Conservation (phyloP, 2,888 invertebrate species). For the Metacarcinus magister region DNA sequence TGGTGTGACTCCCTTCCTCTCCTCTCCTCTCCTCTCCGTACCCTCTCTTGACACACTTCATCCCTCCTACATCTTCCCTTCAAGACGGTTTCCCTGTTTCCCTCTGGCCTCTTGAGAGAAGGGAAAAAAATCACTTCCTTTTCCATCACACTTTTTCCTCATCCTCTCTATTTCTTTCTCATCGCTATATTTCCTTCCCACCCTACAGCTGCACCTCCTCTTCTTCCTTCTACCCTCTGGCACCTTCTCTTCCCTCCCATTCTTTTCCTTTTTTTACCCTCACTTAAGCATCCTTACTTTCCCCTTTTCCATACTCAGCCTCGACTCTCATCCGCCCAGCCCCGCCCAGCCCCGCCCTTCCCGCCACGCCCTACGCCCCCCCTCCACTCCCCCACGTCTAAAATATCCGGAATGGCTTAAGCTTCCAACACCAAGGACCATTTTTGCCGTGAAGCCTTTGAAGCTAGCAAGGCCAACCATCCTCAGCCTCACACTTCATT, state of each 20-base stretch:
- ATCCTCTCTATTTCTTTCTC: neutral
- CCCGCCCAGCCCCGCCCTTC: neutral
- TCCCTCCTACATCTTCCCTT: neutral
- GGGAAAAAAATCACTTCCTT: constrained; percentile 35
- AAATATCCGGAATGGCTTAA: neutral
- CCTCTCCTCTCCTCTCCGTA: neutral
- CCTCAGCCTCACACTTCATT: neutral
- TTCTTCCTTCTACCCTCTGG: neutral
- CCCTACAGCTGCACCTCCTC: neutral
- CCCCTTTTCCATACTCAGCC: neutral
- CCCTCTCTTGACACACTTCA: neutral
- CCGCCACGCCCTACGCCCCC: neutral
- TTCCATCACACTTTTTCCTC: neutral
- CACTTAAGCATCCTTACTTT: neutral
- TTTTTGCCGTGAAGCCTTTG: neutral
- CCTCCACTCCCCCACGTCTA: neutral
- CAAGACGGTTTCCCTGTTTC: constrained; percentile 26
- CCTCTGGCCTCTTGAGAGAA: neutral
- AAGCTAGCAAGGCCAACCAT: neutral
- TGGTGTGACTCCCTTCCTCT: neutral
- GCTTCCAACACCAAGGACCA: neutral
- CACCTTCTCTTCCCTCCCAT: neutral
- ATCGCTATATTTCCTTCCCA: neutral
- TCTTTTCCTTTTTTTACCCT: neutral
- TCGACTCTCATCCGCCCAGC: neutral